Evolutionary conservation across 30 jellyfish, hydroid and myxozoan genomes (phyloP), one percentile per base, ranked within the genome.

Genomic region (Hydractinia symbiolongicarpus): DNA sequence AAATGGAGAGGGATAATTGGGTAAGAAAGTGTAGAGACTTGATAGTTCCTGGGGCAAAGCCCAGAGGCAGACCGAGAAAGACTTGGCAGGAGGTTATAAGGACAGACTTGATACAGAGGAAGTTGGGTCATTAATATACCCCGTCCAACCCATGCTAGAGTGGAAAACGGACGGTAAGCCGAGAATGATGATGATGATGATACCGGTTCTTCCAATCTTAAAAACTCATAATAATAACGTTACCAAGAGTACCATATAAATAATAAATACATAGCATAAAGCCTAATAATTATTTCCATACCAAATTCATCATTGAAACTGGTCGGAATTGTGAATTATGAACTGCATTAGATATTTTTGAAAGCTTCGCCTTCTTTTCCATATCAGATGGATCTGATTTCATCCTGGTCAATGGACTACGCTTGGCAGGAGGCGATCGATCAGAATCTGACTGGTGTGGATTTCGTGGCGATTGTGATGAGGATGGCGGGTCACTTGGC

Each of bases 381-480:
- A 89, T 84, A 60, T 71, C 96, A 17, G 91, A 76, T 0, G 95
- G 67, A 60, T 86, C 97, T 5, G 97, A 90, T 58, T 90, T 87
- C 91, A 90, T 90, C 14, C 97, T 85, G 40, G 95, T 79, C 78
- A 90, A 76, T 15, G 91, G 86, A n/a, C 83, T 61, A 61, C 87
- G 84, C 50, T 79, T 79, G 53, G 57, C 87, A 9, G 83, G 85
- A 54, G 74, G 17, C n/a, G 74, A 16, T 10, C 85, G 85, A 8
- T 50, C 83, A 6, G 74, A 6, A 64, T 7, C 8, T 44, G 7
- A 7, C 40, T 64, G 19, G 9, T 7, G 8, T 4, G 83, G 71
- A 50, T 72, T 61, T 77, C 55, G 50, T 15, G 82, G 17, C 6
- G 85, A 15, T 30, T 54, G 16, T n/a, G 11, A 54, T 2, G 74